Base-by-base conservation (phyloP, 2,797 vertebrate species). In the Rhinella marina region DNA sequence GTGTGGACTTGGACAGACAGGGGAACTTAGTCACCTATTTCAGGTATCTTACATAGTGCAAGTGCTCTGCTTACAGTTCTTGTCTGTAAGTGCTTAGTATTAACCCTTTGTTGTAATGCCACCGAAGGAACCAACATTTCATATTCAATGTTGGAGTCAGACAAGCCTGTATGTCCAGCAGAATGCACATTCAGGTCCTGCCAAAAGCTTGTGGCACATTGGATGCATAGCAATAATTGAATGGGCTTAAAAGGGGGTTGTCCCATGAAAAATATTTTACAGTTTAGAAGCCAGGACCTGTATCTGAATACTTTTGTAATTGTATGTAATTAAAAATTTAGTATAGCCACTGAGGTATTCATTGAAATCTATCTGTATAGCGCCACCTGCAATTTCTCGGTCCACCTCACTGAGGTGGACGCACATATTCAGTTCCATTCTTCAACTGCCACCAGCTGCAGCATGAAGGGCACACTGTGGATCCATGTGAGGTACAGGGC, bases 21-120 rank as follows among this genome's bases (percentile, higher is more conserved):
- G 61, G 8, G 59, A 50, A 41, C 21, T 82, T 57, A 76, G 62
- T 27, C 25, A 25, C 29, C 50, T 52, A 50, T 27, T 78, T 23
- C 50, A 13, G 29, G 32, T 25, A 48, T 17, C 25, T 25, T 54
- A 13, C 59, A 19, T 70, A 77, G 72, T 85, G 57, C 62, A 85
- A 66, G 61, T 86, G 76, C 29, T 72, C 52, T 25, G 16, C 41
- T 79, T 86, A 70, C 61, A 86, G 80, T 50, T 68, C 72, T 82
- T n/a, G 21, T 59, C 25, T 80, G 66, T 80, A 89, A 89, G 88
- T 89, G 85, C 88, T 89, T 86, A 32, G 25, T 23, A 72, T 82
- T 23, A 89, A 82, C 88, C 59, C 41, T 81, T 50, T 78, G 27
- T 1, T 59, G 52, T 23, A 41, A 75, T 50, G 73, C 50, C n/a